phyloP scores from a whole-genome alignment of 35 echinoderm and acorn worm genomes.

The Acanthaster planci region DNA sequence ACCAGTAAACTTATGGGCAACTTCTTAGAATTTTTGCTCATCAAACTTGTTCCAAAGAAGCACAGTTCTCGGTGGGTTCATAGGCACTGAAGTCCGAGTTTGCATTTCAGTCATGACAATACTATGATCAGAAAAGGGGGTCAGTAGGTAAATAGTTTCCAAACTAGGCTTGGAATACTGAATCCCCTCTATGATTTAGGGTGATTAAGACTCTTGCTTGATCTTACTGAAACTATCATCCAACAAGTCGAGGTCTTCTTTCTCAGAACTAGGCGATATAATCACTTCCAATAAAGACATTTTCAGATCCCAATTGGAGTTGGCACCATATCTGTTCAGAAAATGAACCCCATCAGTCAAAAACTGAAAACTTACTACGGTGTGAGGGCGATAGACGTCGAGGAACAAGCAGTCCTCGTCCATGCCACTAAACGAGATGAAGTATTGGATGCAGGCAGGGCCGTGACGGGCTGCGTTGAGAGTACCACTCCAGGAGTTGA shows the following conservation, averaged over 20 bases:
- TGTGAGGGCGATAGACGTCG: slow-evolving; percentile 6
- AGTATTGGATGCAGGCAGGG: slow-evolving; percentile 44
- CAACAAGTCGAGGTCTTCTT: no score
- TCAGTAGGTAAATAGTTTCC: background rate
- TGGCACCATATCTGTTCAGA: no score
- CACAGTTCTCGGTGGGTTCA: slow-evolving; percentile 44
- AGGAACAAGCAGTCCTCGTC: slow-evolving; percentile 9
- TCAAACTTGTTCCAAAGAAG: slow-evolving; percentile 35
- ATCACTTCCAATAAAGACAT: no score
- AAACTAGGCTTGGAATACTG: no score
- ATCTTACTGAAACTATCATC: no score
- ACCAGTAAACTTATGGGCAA: background rate
- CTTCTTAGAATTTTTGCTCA: background rate
- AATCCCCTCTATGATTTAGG: no score
- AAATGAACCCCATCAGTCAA: no score
- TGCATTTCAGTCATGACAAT: slow-evolving; percentile 35
- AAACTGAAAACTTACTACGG: slow-evolving; percentile 1
- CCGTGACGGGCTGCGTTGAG: slow-evolving; percentile 30
- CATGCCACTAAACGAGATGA: background rate
- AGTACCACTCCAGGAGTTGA: slow-evolving; percentile 18
- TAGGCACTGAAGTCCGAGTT: background rate
- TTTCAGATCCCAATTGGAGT: no score
- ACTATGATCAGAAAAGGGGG: slow-evolving; percentile 35
- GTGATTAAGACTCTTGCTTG: no score
- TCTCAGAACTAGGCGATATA: no score